These are phyloP conservation scores for Nesogale talazaci DNA, from an alignment of 2,113 vertebrate genomes.

Conservation along the genomic window DNA sequence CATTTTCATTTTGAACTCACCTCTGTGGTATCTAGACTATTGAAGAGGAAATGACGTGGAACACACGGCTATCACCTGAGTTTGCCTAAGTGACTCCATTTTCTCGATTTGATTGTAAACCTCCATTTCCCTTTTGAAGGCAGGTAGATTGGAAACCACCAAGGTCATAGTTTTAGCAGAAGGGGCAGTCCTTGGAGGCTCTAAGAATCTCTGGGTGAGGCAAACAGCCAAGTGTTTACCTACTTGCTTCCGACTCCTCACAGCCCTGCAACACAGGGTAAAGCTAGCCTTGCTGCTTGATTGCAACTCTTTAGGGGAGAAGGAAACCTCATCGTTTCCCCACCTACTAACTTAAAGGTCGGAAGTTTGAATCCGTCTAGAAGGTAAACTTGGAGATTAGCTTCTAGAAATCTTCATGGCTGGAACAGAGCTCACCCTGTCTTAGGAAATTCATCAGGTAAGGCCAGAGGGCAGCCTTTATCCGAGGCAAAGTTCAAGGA, in stretches of 20 bases:
- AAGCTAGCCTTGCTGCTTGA: no score
- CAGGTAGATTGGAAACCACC: background rate
- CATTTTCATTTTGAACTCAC: background rate
- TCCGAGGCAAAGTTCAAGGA: no score
- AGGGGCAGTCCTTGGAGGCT: background rate
- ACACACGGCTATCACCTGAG: background rate
- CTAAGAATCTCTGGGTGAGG: background rate
- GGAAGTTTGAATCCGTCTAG: background rate
- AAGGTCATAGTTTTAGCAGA: background rate
- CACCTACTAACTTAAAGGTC: background rate
- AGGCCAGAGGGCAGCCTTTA: no score
- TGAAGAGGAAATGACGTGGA: background rate
- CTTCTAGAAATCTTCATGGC: background rate
- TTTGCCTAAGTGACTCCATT: conserved; percentile 32
- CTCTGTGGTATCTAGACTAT: background rate
- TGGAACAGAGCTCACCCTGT: no score
- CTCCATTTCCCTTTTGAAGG: background rate
- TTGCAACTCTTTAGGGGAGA: no score
- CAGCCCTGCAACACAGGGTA: no score
- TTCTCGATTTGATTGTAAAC: conserved; percentile 48
- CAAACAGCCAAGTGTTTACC: background rate
- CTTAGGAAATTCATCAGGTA: no score
- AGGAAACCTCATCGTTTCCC: no score
- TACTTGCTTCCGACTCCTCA: no score
- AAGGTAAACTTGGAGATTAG: background rate